phyloP scores from a whole-genome alignment of 2,888 invertebrate species.

The Trachelus tabidus region DNA sequence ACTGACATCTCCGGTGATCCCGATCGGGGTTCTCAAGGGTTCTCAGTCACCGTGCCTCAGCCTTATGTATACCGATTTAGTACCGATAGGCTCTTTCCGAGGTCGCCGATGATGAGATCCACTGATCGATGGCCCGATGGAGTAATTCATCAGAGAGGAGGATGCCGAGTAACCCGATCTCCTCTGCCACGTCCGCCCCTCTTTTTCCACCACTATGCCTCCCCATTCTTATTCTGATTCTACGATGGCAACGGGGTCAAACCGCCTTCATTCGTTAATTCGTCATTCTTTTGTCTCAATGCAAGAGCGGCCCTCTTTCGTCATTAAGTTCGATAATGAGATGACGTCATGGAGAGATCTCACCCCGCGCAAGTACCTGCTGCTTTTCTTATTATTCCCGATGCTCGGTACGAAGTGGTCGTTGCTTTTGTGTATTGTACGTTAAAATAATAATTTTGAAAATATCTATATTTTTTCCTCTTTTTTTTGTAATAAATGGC shows the following conservation, averaged over 20 bases:
- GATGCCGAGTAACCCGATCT: conserved; percentile 61
- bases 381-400: background rate
- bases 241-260: conserved; percentile 55
- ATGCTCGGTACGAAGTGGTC: no score
- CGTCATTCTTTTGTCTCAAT: conserved; percentile 43
- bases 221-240: conserved; percentile 40
- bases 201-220: conserved; percentile 24
- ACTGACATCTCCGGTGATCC: conserved; percentile 57
- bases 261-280: conserved; percentile 51
- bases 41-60: background rate
- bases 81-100: background rate
- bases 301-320: conserved; percentile 35
- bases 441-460: no score
- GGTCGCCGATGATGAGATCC: conserved; percentile 45
- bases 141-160: conserved; percentile 54
- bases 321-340: conserved; percentile 39
- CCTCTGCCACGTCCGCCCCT: conserved; percentile 40
- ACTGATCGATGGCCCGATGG: conserved; percentile 49
- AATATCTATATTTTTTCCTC: no score
- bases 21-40: conserved; percentile 34
- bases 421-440: no score
- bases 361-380: background rate
- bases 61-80: background rate
- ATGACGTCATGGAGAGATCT: conserved; percentile 25
- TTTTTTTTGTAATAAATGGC: no score